Evolutionary conservation across 2,797 vertebrate genomes (phyloP).

Genomic region (Poeciliopsis presidionis): DNA sequence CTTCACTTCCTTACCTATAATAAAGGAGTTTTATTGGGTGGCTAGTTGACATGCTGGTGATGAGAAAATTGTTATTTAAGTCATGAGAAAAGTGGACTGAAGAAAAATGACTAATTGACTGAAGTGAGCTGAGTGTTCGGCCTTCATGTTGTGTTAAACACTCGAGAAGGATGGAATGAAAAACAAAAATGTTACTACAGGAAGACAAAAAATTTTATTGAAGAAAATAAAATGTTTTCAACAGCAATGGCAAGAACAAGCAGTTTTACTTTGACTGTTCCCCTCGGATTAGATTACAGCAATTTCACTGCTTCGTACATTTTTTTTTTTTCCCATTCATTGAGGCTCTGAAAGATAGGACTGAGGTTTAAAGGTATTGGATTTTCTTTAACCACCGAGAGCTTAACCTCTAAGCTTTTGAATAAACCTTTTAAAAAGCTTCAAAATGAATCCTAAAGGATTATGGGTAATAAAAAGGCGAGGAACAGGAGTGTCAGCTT

Average conservation of each 20-base stretch:
- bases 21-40: background rate
- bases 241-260: background rate
- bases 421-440: conserved; percentile 14
- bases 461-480: conserved; percentile 13
- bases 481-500: conserved; percentile 1
- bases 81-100: background rate
- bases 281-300: background rate
- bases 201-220: background rate
- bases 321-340: background rate
- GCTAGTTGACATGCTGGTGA: background rate
- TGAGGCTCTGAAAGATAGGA: background rate
- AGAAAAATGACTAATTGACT: background rate
- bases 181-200: background rate
- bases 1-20: background rate
- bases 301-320: background rate
- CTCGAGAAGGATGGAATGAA: background rate
- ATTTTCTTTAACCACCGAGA: conserved; percentile 7
- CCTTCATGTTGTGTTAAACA: background rate
- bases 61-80: background rate
- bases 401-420: conserved; percentile 2
- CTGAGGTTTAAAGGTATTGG: background rate
- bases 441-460: conserved; percentile 10
- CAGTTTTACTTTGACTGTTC: background rate
- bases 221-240: background rate
- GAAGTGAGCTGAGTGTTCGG: background rate